Evolutionary conservation across 2,797 vertebrate genomes (phyloP).

Genomic region (Podarcis lilfordi): DNA sequence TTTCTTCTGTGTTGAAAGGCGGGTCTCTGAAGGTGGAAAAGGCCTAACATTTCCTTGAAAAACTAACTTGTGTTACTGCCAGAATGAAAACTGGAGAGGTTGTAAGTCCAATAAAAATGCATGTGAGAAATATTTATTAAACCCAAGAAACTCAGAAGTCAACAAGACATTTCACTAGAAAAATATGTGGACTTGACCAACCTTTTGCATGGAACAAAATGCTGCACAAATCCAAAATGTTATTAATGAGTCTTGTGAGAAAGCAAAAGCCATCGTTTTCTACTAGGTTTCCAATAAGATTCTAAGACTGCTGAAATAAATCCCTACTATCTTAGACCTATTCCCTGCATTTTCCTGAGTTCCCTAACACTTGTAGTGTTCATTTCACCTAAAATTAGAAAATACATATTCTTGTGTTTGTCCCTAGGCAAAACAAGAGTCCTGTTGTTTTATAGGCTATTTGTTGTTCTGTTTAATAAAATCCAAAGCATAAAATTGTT

Average conservation of each 20-base stretch:
- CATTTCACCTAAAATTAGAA: not conserved
- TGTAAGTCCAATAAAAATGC: slow-evolving; percentile 4
- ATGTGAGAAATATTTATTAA: not conserved
- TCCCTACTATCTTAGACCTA: not conserved
- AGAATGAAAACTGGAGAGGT: slow-evolving; percentile 25
- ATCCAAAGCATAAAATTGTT: too few relatives aligned
- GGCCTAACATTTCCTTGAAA: slow-evolving; percentile 46
- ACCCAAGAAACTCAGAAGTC: slow-evolving; percentile 17
- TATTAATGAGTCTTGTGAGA: not conserved
- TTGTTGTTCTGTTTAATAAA: not conserved
- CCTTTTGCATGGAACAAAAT: accelerated
- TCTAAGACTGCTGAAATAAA: not conserved
- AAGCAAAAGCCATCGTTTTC: not conserved
- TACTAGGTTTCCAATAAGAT: too few relatives aligned
- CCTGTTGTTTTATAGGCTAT: not conserved
- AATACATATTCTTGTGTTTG: not conserved
- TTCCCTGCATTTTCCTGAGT: not conserved
- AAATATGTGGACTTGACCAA: not conserved
- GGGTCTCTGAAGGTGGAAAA: slow-evolving; percentile 56
- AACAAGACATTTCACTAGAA: not conserved
- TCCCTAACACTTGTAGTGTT: not conserved
- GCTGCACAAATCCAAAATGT: not conserved
- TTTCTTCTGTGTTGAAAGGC: slow-evolving; percentile 59
- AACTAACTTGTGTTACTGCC: not conserved
- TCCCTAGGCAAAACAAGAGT: not conserved